These are phyloP conservation scores for Myopa testacea DNA, from an alignment of 2,888 invertebrate species.

Conservation along the genomic window DNA sequence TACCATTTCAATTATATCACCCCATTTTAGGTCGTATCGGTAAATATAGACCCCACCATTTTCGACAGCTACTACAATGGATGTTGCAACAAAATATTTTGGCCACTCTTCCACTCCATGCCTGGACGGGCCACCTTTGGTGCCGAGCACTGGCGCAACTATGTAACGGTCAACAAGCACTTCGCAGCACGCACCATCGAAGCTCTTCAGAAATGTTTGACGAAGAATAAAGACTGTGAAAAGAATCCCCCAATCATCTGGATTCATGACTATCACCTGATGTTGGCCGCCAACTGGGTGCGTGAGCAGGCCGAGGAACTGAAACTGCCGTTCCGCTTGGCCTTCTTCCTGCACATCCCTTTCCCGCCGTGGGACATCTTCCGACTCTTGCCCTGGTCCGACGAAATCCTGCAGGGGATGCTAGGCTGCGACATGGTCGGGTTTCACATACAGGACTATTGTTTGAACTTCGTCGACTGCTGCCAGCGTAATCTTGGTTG, in stretches of 20 bases:
- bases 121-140: constrained; percentile 87
- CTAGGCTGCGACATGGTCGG: constrained; percentile 93
- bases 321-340: constrained; percentile 81
- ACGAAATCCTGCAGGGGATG: constrained; percentile 92
- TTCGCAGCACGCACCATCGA: constrained; percentile 84
- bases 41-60: constrained; percentile 79
- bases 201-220: constrained; percentile 72
- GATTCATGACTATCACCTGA: constrained; percentile 95
- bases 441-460: constrained; percentile 92
- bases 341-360: constrained; percentile 95
- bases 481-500: constrained; percentile 89
- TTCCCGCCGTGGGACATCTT: constrained; percentile 96
- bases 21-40: constrained; percentile 78
- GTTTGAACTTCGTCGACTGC: constrained; percentile 91
- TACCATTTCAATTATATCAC: not conserved
- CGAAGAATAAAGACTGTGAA: constrained; percentile 65
- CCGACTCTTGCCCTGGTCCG: constrained; percentile 91
- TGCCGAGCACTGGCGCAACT: constrained; percentile 85
- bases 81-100: constrained; percentile 91
- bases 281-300: constrained; percentile 92
- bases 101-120: constrained; percentile 95
- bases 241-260: constrained; percentile 80
- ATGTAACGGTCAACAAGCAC: constrained; percentile 82
- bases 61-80: constrained; percentile 93
- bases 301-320: constrained; percentile 86